Evolutionary conservation across 2,797 vertebrate genomes (phyloP).

Genomic region (Saxicola maurus): DNA sequence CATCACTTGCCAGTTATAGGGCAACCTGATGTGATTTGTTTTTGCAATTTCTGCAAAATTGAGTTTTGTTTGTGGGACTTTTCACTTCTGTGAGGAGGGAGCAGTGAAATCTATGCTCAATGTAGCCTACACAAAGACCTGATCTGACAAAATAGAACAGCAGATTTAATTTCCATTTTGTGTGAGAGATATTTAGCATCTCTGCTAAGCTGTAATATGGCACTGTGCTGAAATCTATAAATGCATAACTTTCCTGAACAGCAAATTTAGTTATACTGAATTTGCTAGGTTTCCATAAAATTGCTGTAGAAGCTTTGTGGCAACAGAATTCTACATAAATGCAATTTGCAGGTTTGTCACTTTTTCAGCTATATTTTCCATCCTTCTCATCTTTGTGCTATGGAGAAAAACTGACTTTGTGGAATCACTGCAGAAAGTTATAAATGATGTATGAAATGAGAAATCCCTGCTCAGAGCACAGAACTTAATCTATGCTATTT

Average conservation of each 20-base stretch:
- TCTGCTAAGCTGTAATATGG: constrained; percentile 38
- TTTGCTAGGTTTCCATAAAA: constrained; percentile 45
- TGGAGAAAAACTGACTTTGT: constrained; percentile 56
- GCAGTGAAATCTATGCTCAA: not conserved
- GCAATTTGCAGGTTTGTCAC: constrained; percentile 59
- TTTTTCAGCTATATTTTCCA: constrained; percentile 59
- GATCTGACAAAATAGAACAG: constrained; percentile 33
- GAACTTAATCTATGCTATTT: constrained; percentile 56
- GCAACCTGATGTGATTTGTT: not conserved
- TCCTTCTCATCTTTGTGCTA: constrained; percentile 56
- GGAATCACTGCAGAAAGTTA: constrained; percentile 58
- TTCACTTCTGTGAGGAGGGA: not conserved
- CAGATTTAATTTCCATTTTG: constrained; percentile 49
- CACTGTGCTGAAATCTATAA: constrained; percentile 37
- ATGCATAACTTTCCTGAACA: constrained; percentile 41
- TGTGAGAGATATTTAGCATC: constrained; percentile 24
- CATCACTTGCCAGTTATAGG: not conserved
- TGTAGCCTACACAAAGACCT: not conserved
- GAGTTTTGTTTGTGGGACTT: not conserved
- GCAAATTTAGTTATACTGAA: constrained; percentile 47
- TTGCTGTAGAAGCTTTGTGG: constrained; percentile 46
- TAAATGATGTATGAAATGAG: constrained; percentile 69
- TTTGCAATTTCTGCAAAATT: constrained; percentile 13
- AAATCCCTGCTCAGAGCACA: constrained; percentile 54
- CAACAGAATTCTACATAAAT: constrained; percentile 38